These are phyloP conservation scores for Atlantisia rogersi DNA, from an alignment of 2,113 vertebrate species.

Conservation along the genomic window DNA sequence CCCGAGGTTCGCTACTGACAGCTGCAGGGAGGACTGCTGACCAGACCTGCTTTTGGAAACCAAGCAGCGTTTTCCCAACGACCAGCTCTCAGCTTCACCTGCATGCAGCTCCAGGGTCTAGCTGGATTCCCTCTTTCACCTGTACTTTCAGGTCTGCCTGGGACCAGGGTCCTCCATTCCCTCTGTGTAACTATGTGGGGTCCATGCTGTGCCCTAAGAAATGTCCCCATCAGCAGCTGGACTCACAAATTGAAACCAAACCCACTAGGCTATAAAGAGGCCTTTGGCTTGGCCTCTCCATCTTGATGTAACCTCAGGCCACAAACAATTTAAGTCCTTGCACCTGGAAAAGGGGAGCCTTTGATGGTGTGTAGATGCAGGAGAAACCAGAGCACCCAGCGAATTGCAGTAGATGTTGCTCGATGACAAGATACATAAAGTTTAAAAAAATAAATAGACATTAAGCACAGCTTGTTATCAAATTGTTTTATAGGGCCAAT, in stretches of 20 bases:
- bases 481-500: background rate
- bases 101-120: background rate
- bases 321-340: background rate
- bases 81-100: background rate
- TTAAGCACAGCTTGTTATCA: background rate
- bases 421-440: background rate
- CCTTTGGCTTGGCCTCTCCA: background rate
- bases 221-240: background rate
- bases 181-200: background rate
- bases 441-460: background rate
- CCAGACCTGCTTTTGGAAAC: background rate
- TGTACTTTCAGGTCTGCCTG: background rate
- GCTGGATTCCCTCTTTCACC: background rate
- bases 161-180: background rate
- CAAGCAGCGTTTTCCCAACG: background rate
- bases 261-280: too few relatives aligned
- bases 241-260: background rate
- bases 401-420: background rate
- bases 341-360: background rate
- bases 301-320: background rate
- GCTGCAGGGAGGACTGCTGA: background rate
- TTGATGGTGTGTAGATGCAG: background rate
- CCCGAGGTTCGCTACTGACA: background rate
- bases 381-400: background rate
- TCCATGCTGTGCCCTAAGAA: background rate